Percentiles rank a stretch among this genome's conserved stretches.
phyloP scores from a whole-genome alignment of 53 echinoderm and acorn worm genomes.

The Holothuria leucospilota region DNA sequence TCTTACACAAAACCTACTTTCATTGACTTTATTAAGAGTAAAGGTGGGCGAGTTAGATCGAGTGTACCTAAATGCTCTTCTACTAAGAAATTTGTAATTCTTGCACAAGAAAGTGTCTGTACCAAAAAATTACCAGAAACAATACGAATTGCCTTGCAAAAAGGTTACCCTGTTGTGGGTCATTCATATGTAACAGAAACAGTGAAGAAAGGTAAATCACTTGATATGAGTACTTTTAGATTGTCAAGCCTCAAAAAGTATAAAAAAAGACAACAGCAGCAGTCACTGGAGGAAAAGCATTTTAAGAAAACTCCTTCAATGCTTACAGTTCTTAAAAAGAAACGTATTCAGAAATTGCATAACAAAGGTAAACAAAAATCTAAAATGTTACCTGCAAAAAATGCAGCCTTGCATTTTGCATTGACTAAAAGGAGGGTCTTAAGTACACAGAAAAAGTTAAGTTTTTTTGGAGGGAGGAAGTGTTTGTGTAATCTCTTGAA shows the following conservation, averaged over 20 bases:
- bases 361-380: background rate
- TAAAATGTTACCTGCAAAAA: background rate
- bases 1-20: background rate
- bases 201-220: background rate
- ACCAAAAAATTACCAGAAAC: background rate
- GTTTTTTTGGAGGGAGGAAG: background rate
- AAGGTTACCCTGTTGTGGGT: background rate
- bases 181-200: background rate
- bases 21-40: background rate
- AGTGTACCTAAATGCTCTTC: background rate
- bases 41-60: background rate
- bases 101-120: too few species aligned
- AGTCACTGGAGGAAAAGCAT: constrained; percentile 16
- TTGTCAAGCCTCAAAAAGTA: too few species aligned
- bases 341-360: background rate
- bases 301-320: constrained; percentile 14
- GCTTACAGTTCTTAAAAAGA: constrained; percentile 1
- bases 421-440: background rate
- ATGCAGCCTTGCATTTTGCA: constrained; percentile 13
- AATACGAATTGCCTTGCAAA: background rate
- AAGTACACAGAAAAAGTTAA: background rate
- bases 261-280: background rate
- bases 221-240: background rate
- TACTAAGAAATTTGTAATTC: too few species aligned
- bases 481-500: background rate